These are phyloP conservation scores for Apogon hyalosoma DNA, from an alignment of 2,797 vertebrate genomes.

Conservation along the genomic window DNA sequence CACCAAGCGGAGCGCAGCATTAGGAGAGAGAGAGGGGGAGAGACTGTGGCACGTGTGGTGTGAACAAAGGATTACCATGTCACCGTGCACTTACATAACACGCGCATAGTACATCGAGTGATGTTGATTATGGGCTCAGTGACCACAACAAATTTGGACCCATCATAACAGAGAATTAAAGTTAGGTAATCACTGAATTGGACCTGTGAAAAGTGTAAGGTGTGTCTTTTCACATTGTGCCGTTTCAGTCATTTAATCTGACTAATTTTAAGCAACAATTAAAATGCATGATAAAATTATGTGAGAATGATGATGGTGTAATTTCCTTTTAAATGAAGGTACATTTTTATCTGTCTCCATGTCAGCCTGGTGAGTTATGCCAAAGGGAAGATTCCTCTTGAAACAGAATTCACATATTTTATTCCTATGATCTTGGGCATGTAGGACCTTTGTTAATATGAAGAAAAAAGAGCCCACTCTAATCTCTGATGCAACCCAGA, in stretches of 20 bases:
- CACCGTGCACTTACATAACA: conserved; percentile 17
- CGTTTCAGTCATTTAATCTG: conserved; percentile 16
- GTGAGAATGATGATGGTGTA: conserved; percentile 13
- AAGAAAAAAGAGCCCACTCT: conserved; percentile 38
- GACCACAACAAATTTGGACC: conserved; percentile 6
- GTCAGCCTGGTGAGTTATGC: conserved; percentile 25
- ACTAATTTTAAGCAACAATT: conserved; percentile 19
- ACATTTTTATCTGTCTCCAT: conserved; percentile 38
- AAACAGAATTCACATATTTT: conserved; percentile 63
- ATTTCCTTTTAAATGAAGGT: conserved; percentile 40
- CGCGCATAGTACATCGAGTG: conserved; percentile 13
- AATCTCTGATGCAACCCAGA: conserved; percentile 62
- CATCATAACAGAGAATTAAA: not conserved
- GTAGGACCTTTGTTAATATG: conserved; percentile 54
- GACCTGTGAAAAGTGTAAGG: not conserved
- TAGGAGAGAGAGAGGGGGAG: conserved; percentile 21
- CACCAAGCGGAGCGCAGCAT: conserved; percentile 63
- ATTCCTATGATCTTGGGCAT: conserved; percentile 61
- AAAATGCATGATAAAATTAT: conserved; percentile 10
- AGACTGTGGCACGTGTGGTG: conserved; percentile 7
- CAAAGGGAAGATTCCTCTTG: conserved; percentile 51
- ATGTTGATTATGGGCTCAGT: conserved; percentile 18
- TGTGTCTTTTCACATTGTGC: not conserved
- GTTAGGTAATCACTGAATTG: conserved; percentile 7
- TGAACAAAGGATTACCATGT: conserved; percentile 32